Evolutionary conservation across 2,113 vertebrate species (phyloP), one percentile per base, ranked within the genome.

Genomic region (Labrus mixtus): DNA sequence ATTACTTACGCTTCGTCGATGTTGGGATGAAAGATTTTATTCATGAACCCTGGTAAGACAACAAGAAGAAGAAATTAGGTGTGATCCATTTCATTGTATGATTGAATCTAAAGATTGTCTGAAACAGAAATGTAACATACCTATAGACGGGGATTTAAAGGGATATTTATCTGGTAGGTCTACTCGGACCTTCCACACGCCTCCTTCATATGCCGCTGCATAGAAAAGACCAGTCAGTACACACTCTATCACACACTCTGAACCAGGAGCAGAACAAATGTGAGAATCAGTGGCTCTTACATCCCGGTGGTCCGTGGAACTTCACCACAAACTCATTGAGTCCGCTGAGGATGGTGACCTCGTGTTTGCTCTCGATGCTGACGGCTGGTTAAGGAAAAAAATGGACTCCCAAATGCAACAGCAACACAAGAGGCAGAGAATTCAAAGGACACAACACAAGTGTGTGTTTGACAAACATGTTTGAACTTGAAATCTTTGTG

Each of bases 1-100:
- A 4, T 15, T 68, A 98, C 98, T 99, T 93, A 99, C 98, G 98
- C 98, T 96, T 99, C 98, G 82, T 99, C 98, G 8, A 99, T 99
- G 95, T 99, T 99, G 86, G 98, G 98, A 93, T 99, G 98, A 95
- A 99, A 99, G 93, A 99, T 99, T 96, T 99, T 99, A 95, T 99
- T 99, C 97, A 99, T 99, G 94, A 99, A 99, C 92, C 98, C 98
- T 99, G 94, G 43, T 84, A 19, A 46, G 12, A 43, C 82, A 90
- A 92, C 48, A 36, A 78, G 66, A 82, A 84, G 67, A 23, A 60
- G 75, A n/a, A n/a, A n/a, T n/a, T 39, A 48, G 6, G 48, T 58
- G 67, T 69, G 25, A 70, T 11, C 68, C 0, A 48, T 29, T n/a
- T n/a, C 7, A 46, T 4, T 23, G 0, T 10, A 19, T 6, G 7